These are phyloP conservation scores for Acrobasis consociella DNA, from an alignment of 2,888 invertebrate genomes.

Conservation along the genomic window DNA sequence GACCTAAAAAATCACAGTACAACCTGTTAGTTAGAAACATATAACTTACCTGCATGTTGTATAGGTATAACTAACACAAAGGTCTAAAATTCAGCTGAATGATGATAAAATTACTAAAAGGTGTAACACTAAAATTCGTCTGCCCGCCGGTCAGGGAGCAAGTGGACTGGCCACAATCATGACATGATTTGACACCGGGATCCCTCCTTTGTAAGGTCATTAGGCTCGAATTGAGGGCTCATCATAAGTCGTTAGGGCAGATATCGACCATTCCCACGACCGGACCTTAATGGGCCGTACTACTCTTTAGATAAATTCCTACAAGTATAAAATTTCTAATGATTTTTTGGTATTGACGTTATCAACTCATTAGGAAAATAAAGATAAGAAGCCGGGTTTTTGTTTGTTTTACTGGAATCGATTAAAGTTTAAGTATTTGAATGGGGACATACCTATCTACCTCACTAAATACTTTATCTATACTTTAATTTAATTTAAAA, in stretches of 20 bases:
- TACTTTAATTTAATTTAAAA: too few species aligned
- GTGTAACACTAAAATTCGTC: neutral
- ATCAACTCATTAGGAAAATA: neutral
- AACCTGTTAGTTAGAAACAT: too few species aligned
- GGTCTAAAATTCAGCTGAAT: neutral
- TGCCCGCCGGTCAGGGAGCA: slow-evolving; percentile 53
- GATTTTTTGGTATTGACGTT: slow-evolving; percentile 13
- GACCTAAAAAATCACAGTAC: neutral
- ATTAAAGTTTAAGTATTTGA: neutral
- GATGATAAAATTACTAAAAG: neutral
- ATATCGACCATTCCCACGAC: slow-evolving; percentile 27
- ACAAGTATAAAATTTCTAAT: slow-evolving; percentile 12
- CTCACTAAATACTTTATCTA: too few species aligned
- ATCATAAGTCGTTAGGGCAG: slow-evolving; percentile 54
- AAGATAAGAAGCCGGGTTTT: neutral
- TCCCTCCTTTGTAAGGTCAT: slow-evolving; percentile 66
- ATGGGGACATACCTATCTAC: too few species aligned
- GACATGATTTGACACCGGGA: slow-evolving; percentile 61
- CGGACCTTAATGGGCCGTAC: slow-evolving; percentile 4
- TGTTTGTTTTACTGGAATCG: neutral
- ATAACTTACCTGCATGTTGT: neutral
- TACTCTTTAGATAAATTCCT: slow-evolving; percentile 2
- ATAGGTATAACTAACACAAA: neutral
- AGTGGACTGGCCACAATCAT: slow-evolving; percentile 67
- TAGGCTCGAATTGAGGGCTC: slow-evolving; percentile 61